Evolutionary conservation across 2,888 invertebrate genomes (phyloP).

Genomic region (Melanophora roralis): DNA sequence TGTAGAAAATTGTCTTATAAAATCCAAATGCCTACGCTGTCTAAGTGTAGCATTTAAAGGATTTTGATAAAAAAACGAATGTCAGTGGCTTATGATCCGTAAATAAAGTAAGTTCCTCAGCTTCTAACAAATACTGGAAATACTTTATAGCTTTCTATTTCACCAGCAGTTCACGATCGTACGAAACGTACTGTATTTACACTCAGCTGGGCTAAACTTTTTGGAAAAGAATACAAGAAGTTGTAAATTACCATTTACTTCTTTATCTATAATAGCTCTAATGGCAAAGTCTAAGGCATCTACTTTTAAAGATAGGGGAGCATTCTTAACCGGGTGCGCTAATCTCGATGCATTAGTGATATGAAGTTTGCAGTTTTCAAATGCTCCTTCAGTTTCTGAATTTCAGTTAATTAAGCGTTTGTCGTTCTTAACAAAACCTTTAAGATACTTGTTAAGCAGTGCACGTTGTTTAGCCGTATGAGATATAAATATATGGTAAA

Average conservation of each 20-base stretch:
- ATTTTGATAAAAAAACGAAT: constrained; percentile 25
- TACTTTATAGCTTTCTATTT: constrained; percentile 40
- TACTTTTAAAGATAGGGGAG: background rate
- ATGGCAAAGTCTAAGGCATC: background rate
- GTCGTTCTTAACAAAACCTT: background rate
- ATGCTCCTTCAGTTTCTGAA: background rate
- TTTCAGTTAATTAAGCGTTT: constrained; percentile 38
- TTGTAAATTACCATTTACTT: too few species aligned
- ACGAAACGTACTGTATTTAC: background rate
- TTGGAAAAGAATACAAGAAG: too few species aligned
- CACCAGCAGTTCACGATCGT: constrained; percentile 38
- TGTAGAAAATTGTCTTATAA: background rate
- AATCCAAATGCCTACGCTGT: background rate
- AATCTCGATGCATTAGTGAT: background rate
- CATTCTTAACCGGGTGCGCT: background rate
- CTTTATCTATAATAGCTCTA: background rate
- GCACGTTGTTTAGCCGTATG: constrained; percentile 28
- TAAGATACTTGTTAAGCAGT: constrained; percentile 18
- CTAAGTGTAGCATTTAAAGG: background rate
- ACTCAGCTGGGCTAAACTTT: too few species aligned
- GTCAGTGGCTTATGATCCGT: constrained; percentile 31
- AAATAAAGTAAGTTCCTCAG: constrained; percentile 23
- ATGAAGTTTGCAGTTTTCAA: background rate
- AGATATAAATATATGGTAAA: constrained; percentile 56
- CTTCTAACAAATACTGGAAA: constrained; percentile 51